phyloP scores from a whole-genome alignment of 2,113 vertebrate species.

The Osmerus mordax region DNA sequence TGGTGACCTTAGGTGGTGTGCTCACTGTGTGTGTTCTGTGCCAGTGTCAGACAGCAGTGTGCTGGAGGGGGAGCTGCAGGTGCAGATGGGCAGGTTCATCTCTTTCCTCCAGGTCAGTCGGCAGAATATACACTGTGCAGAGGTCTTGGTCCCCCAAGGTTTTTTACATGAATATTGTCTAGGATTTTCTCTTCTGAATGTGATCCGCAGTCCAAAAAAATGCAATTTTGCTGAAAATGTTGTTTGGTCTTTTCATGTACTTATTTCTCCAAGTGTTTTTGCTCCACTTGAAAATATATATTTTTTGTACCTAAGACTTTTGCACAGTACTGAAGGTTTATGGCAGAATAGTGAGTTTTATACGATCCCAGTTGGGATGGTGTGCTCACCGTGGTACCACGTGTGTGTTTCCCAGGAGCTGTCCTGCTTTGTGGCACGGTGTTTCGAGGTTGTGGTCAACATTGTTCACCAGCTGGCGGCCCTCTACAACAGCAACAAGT shows the following conservation, averaged over 20 bases:
- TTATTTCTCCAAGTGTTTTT: no score
- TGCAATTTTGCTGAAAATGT: neutral
- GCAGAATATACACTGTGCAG: neutral
- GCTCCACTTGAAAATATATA: no score
- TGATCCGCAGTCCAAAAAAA: neutral
- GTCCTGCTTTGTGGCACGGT: conserved; percentile 93
- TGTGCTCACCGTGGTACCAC: no score
- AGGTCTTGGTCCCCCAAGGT: no score
- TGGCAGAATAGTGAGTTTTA: no score
- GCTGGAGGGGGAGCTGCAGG: conserved; percentile 92
- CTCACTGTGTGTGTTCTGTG: conserved; percentile 18
- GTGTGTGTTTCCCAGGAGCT: conserved; percentile 76
- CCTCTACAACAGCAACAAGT: conserved; percentile 96
- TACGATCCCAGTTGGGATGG: conserved; percentile 4
- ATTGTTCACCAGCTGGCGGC: conserved; percentile 93
- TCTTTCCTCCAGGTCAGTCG: conserved; percentile 90
- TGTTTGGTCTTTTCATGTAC: neutral
- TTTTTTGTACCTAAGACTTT: no score
- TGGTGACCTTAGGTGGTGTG: no score
- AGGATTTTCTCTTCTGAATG: no score
- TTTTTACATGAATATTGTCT: no score
- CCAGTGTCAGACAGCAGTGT: conserved; percentile 87
- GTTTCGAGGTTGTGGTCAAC: conserved; percentile 94
- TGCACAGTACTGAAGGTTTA: no score
- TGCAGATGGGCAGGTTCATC: conserved; percentile 97